Evolutionary conservation across 2,113 vertebrate genomes (phyloP), one percentile per base, ranked within the genome.

Genomic region (Spea multiplicata): DNA sequence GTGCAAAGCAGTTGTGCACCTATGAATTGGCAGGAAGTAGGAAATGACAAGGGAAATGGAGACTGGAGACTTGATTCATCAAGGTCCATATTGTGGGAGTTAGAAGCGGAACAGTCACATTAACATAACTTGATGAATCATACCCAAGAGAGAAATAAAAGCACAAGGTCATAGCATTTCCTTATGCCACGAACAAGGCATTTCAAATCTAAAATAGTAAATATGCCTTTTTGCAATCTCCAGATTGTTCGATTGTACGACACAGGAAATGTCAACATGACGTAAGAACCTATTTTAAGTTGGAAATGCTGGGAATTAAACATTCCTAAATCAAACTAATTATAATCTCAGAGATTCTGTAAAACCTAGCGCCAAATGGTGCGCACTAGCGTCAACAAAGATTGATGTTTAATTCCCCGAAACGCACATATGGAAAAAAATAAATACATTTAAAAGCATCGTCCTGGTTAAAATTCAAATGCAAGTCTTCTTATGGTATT

Each of bases 31-130:
- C 61, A 78, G 68, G 16, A 71, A 78, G 67, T 73, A 47, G 71
- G 70, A 79, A 72, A 65, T 65, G 50, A 67, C 68, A 79, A 66
- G 45, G 71, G 77, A 79, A 79, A 79, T 79, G 50, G 71, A 48
- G 50, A 73, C 49, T 45, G 53, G 62, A 49, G 13, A 49, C 17
- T 71, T 72, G 68, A 72, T 65, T 65, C 69, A 72, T 78, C 59
- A 72, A 52, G 30, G 69, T 72, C 57, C 30, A 62, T 78, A 78
- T 78, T 59, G 55, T 71, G 46, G 57, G 46, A 78, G 47, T 78
- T 71, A 78, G 17, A 44, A 65, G 67, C 67, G 69, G 76, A 72
- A 78, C 55, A 72, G 48, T 78, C 68, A 72, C 57, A 52, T 78
- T 72, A 72, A 64, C 59, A 53, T 16, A 59, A 52, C 76, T 78